Base-by-base conservation (phyloP, 1,140 invertebrate genomes). In the Argopecten irradians region DNA sequence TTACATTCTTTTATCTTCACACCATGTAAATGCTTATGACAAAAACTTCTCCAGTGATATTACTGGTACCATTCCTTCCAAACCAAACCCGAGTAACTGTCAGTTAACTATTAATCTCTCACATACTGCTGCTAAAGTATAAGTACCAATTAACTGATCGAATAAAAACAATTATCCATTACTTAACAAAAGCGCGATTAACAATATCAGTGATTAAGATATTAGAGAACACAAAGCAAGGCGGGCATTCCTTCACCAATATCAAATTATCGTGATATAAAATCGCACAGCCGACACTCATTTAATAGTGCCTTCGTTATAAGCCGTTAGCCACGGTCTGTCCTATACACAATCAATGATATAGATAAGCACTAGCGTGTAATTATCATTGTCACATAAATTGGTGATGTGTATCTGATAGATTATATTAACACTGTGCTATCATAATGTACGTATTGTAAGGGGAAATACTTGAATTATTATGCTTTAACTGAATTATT, bases 381-480 rank as follows among this genome's bases (percentile, higher is more conserved):
- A 16, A 71, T 71, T 71, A n/a, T 71, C n/a, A 71, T 71, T 71
- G 55, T 71, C 55, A 71, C 55, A 71, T 71, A 71, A 5, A 71
- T 71, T 71, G 16, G 16, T n/a, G 55, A 71, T 71, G 8, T 7
- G 22, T 71, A 71, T 71, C 55, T n/a, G 55, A 71, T 71, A 28
- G 14, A 71, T 16, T 28, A 71, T 71, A 71, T 71, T 71, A 28
- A 71, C 55, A 71, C 55, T 28, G 28, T 71, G n/a, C 1, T 71
- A 5, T 71, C 28, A n/a, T 28, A 71, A 5, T 8, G 22, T 71
- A 71, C 1, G 0, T 0, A 5, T 28, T 71, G n/a, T n/a, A 16
- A 28, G 55, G 5, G 28, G n/a, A 28, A 28, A 71, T 28, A 71
- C 11, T n/a, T n/a, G n/a, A n/a, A n/a, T n/a, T n/a, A n/a, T n/a